phyloP scores from a whole-genome alignment of 2,113 vertebrate genomes.

The Cinclus mexicanus region DNA sequence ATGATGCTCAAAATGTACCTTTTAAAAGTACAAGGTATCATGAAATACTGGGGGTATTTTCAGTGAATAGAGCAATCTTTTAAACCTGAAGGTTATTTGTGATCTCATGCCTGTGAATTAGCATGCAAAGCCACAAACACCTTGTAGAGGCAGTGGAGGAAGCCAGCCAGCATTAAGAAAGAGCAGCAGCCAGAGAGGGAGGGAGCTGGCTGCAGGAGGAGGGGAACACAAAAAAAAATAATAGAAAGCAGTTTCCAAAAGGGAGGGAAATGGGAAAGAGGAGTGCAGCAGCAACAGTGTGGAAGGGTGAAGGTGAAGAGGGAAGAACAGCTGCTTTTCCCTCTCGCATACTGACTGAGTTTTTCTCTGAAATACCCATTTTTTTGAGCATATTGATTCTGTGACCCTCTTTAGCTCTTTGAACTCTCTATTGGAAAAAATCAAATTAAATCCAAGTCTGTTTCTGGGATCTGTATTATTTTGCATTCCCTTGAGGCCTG shows the following conservation, averaged over 20 bases:
- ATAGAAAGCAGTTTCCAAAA: slow-evolving; percentile 3
- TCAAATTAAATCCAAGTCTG: slow-evolving; percentile 10
- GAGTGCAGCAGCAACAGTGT: slow-evolving; percentile 16
- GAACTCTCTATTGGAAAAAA: slow-evolving; percentile 32
- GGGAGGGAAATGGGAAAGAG: neutral
- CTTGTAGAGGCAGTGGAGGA: neutral
- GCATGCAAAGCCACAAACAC: neutral
- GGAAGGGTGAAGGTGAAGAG: slow-evolving; percentile 56
- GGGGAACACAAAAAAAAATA: neutral
- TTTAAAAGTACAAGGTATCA: neutral
- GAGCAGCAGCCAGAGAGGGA: neutral
- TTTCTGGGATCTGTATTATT: slow-evolving; percentile 17
- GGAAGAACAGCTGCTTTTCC: slow-evolving; percentile 24
- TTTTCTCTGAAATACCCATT: slow-evolving; percentile 39
- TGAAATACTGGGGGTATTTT: neutral
- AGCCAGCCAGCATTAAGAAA: neutral
- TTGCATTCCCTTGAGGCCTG: slow-evolving; percentile 3
- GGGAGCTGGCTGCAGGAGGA: neutral
- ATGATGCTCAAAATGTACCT: neutral
- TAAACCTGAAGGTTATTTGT: neutral
- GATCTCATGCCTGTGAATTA: neutral
- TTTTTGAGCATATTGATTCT: slow-evolving; percentile 54
- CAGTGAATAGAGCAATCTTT: neutral
- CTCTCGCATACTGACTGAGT: neutral
- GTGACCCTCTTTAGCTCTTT: slow-evolving; percentile 48